Conservation (phyloP, 2,797 vertebrate species). For the Pogonophryne albipinna region DNA sequence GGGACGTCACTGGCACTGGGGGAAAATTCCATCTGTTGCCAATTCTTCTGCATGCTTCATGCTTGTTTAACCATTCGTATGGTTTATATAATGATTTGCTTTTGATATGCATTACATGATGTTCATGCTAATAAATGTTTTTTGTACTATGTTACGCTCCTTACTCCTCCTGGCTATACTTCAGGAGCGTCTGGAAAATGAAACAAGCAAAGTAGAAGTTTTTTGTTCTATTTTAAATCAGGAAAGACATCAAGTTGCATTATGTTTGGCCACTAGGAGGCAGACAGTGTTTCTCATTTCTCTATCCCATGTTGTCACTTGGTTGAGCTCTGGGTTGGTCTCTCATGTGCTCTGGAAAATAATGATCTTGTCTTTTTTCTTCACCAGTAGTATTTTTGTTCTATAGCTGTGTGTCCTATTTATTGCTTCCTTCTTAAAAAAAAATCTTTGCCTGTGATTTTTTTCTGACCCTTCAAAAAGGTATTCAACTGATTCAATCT, state of each 20-base stretch:
- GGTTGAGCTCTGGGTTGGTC: neutral
- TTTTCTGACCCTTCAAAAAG: too few relatives aligned
- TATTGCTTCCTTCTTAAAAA: neutral
- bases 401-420: neutral
- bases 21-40: conserved; percentile 78
- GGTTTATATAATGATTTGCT: conserved; percentile 54
- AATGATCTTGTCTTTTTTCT: neutral
- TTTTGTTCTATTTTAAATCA: neutral
- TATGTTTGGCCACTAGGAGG: conserved; percentile 18
- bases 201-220: neutral
- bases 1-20: conserved; percentile 52
- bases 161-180: conserved; percentile 7
- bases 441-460: too few relatives aligned
- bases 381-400: neutral
- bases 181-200: neutral
- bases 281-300: neutral
- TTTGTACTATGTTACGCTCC: neutral
- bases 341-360: neutral
- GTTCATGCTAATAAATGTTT: conserved; percentile 39
- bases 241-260: neutral
- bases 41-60: conserved; percentile 70
- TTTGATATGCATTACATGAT: conserved; percentile 49
- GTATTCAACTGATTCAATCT: too few relatives aligned
- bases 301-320: neutral
- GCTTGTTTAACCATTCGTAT: conserved; percentile 65